These are phyloP conservation scores for Arvicanthis niloticus DNA, from an alignment of 2,113 vertebrate genomes.

Conservation along the genomic window DNA sequence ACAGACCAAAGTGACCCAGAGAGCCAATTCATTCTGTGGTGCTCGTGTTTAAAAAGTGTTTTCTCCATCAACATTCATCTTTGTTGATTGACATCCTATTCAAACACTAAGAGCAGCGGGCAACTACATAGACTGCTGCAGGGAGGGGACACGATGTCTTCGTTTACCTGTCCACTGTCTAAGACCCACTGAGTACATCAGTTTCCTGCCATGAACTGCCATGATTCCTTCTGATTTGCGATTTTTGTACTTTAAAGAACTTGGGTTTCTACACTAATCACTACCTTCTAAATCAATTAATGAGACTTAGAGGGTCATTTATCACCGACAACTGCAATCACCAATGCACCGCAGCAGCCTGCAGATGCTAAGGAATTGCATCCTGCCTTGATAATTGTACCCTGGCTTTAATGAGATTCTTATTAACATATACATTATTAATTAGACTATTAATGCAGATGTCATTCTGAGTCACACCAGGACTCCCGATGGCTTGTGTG, in stretches of 20 bases:
- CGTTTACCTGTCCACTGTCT: not conserved
- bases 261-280: slow-evolving; percentile 79
- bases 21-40: slow-evolving; percentile 10
- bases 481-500: slow-evolving; percentile 71
- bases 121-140: not conserved
- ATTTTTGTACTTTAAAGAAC: slow-evolving; percentile 69
- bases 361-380: slow-evolving; percentile 72
- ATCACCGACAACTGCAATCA: slow-evolving; percentile 76
- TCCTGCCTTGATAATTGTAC: slow-evolving; percentile 82
- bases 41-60: slow-evolving; percentile 29
- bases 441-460: slow-evolving; percentile 85
- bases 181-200: not conserved
- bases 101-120: not conserved
- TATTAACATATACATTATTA: slow-evolving; percentile 86
- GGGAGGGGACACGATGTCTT: not conserved
- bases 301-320: slow-evolving; percentile 81
- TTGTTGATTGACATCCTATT: slow-evolving; percentile 17
- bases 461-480: slow-evolving; percentile 84
- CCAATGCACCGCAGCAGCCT: slow-evolving; percentile 45
- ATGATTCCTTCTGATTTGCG: slow-evolving; percentile 46
- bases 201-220: not conserved
- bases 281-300: slow-evolving; percentile 83
- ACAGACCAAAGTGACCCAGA: slow-evolving; percentile 48
- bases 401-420: slow-evolving; percentile 84
- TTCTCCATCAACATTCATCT: slow-evolving; percentile 33